These are phyloP conservation scores for Myotis pilosus DNA, from an alignment of 2,797 vertebrate species.

Conservation along the genomic window DNA sequence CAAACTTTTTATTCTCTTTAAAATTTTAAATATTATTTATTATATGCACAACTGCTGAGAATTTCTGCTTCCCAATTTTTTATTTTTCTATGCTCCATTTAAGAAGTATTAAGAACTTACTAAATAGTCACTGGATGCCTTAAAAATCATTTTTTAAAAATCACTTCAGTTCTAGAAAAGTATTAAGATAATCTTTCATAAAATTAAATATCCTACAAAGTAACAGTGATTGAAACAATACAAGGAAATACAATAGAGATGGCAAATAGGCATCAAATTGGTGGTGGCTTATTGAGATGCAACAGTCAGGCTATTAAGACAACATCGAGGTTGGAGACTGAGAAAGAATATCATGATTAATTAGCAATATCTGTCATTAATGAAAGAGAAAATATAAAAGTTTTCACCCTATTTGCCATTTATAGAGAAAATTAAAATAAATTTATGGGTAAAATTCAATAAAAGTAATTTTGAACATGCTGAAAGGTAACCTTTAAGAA, in stretches of 20 bases:
- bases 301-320: neutral
- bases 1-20: neutral
- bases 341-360: neutral
- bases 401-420: neutral
- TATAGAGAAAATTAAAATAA: neutral
- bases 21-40: neutral
- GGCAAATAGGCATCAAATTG: neutral
- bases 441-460: neutral
- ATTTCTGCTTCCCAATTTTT: neutral
- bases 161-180: neutral
- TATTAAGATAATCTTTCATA: neutral
- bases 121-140: neutral
- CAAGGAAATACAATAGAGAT: neutral
- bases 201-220: conserved; percentile 11
- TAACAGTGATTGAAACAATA: neutral
- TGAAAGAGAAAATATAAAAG: neutral
- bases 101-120: neutral
- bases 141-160: neutral
- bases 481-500: no score
- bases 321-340: neutral
- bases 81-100: neutral
- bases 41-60: neutral
- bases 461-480: neutral
- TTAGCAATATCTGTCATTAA: neutral
- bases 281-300: neutral